Conservation (phyloP, 2,113 vertebrate species). For the Ammodramus savannarum region DNA sequence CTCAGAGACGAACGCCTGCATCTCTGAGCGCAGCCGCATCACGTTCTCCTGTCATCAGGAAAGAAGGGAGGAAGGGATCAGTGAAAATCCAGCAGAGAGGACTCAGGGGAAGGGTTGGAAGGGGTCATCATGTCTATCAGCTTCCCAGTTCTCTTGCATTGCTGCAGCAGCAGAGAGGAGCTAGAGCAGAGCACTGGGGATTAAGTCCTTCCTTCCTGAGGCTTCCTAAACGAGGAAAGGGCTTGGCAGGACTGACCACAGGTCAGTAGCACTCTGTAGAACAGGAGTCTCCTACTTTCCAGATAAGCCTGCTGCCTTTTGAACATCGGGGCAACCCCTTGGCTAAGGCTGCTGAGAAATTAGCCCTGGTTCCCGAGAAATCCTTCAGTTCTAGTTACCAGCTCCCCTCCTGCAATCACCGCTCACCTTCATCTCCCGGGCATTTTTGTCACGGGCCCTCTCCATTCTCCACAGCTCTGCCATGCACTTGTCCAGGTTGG, state of each 20-base stretch:
- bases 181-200: not conserved
- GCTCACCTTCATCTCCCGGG: slow-evolving; percentile 77
- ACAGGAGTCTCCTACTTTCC: not conserved
- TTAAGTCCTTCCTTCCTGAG: not conserved
- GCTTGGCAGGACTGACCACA: not conserved
- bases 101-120: not conserved
- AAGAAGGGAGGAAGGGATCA: not conserved
- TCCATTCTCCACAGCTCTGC: slow-evolving; percentile 84
- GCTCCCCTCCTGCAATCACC: not conserved
- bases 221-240: not conserved
- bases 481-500: slow-evolving; percentile 77
- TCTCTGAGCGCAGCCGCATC: slow-evolving; percentile 76
- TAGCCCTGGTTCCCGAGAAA: not conserved
- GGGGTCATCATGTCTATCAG: accelerated
- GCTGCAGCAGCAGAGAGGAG: not conserved
- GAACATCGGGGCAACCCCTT: accelerated
- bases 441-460: slow-evolving; percentile 73
- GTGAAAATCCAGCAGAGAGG: not conserved
- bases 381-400: not conserved
- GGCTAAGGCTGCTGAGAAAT: not conserved
- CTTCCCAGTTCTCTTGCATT: not conserved
- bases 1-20: slow-evolving; percentile 81
- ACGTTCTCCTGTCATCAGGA: slow-evolving; percentile 67
- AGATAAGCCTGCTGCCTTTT: not conserved
- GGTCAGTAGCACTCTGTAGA: not conserved